Percentiles rank a stretch among this genome's conserved stretches.
These are phyloP conservation scores for Caracal caracal DNA, from an alignment of 2,113 vertebrate species.

Conservation along the genomic window DNA sequence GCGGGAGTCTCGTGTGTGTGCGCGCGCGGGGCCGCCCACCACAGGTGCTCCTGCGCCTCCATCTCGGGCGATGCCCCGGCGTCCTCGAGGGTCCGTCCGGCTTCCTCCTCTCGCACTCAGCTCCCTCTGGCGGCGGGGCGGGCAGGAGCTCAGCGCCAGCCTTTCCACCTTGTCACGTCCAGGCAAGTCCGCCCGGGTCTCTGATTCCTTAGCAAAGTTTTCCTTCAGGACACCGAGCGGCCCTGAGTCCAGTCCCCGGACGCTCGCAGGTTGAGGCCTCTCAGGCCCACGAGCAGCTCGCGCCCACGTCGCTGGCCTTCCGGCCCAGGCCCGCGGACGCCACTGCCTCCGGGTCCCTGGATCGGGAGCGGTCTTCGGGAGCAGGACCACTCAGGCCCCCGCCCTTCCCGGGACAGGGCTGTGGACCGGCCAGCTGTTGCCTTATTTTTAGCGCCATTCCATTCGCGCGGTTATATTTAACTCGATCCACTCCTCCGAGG, in stretches of 20 bases:
- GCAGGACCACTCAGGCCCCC: conserved; percentile 51
- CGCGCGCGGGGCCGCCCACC: background rate
- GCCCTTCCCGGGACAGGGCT: conserved; percentile 59
- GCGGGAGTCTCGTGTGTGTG: background rate
- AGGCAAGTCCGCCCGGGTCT: background rate
- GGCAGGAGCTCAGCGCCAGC: background rate
- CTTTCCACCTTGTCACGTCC: background rate
- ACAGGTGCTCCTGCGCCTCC: background rate
- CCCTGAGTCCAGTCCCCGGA: background rate
- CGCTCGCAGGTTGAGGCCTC: background rate
- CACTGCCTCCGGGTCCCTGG: background rate
- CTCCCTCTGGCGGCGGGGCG: conserved; percentile 60
- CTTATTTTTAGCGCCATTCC: conserved; percentile 87
- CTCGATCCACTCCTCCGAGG: conserved; percentile 82
- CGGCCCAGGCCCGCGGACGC: background rate
- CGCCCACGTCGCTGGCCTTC: background rate
- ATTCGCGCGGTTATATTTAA: conserved; percentile 87
- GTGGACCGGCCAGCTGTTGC: conserved; percentile 83
- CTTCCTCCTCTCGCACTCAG: background rate
- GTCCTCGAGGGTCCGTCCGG: background rate
- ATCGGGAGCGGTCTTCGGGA: background rate
- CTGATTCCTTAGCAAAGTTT: background rate
- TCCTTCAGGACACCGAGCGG: background rate
- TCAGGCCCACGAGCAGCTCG: background rate
- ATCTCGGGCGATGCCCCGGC: background rate